These are phyloP conservation scores for Pollicipes pollicipes DNA, from an alignment of 1,140 invertebrate species.

Conservation along the genomic window DNA sequence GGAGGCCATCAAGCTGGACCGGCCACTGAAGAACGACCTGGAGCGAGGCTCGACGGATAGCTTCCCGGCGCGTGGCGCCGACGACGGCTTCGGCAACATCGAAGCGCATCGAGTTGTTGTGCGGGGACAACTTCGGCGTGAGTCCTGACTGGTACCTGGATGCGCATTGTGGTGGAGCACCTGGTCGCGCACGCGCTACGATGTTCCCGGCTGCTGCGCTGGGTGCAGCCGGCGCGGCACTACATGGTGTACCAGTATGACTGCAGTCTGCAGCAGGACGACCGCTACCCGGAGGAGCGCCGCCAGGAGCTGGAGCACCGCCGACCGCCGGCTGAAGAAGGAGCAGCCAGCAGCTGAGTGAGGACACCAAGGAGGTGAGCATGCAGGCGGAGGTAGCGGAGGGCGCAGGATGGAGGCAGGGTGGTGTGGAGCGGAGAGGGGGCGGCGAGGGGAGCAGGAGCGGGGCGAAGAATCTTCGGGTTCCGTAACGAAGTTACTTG, in stretches of 20 bases:
- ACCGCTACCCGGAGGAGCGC: conserved; percentile 25
- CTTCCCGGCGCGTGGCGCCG: conserved; percentile 8
- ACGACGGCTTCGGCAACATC: conserved; percentile 18
- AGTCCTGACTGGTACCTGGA: conserved; percentile 30
- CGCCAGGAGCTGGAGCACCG: conserved; percentile 27
- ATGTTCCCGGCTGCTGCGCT: conserved; percentile 31
- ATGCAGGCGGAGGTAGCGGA: too few species aligned
- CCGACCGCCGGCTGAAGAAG: conserved; percentile 24
- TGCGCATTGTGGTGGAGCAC: conserved; percentile 22
- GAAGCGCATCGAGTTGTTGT: conserved; percentile 16
- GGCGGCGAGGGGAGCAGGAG: too few species aligned
- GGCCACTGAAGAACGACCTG: conserved; percentile 23
- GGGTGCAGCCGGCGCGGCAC: conserved; percentile 27
- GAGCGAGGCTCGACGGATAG: conserved; percentile 20
- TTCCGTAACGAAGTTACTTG: too few species aligned
- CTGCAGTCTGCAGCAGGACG: conserved; percentile 29
- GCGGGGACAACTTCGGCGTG: conserved; percentile 23
- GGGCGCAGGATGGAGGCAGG: too few species aligned
- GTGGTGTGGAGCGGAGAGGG: too few species aligned
- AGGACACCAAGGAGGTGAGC: neutral
- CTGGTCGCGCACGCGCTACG: conserved; percentile 8
- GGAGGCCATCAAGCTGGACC: conserved; percentile 21
- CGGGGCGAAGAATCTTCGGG: too few species aligned
- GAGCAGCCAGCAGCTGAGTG: conserved; percentile 23
- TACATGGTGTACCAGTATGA: conserved; percentile 29